Percentiles rank a stretch among this genome's conserved stretches.
Conservation (phyloP, 2,797 vertebrate genomes). For the Aeoliscus strigatus region DNA sequence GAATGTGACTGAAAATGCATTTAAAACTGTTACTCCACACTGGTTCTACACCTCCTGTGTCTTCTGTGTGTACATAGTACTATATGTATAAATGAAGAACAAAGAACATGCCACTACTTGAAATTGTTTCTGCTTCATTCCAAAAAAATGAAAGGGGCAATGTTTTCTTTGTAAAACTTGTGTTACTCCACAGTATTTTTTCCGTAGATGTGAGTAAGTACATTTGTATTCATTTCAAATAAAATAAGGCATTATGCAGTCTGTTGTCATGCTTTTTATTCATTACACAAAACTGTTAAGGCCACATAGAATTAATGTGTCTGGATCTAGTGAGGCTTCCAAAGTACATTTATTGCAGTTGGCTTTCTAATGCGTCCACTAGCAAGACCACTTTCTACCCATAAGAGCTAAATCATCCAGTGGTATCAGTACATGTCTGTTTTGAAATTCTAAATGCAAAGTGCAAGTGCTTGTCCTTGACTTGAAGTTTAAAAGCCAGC, state of each 20-base stretch:
- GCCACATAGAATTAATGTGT: no score
- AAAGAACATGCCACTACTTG: slow-evolving; percentile 68
- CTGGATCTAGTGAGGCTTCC: no score
- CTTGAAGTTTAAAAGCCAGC: no score
- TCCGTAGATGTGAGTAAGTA: slow-evolving; percentile 39
- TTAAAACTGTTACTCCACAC: slow-evolving; percentile 44
- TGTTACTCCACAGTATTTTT: slow-evolving; percentile 33
- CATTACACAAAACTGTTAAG: neutral
- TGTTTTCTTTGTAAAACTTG: slow-evolving; percentile 30
- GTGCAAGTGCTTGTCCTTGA: no score
- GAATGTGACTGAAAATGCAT: slow-evolving; percentile 53
- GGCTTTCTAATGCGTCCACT: no score
- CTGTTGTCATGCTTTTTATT: neutral
- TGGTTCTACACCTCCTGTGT: slow-evolving; percentile 50
- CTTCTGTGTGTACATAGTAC: slow-evolving; percentile 50
- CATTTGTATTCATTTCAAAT: slow-evolving; percentile 48
- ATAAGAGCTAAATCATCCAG: no score
- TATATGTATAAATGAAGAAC: slow-evolving; percentile 45
- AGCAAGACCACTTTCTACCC: no score
- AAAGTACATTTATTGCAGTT: no score
- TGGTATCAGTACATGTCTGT: no score
- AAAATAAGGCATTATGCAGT: slow-evolving; percentile 31
- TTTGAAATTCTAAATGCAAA: no score
- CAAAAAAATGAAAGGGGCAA: slow-evolving; percentile 44
- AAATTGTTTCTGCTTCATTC: slow-evolving; percentile 60